Evolutionary conservation across 2,888 invertebrate species (phyloP).

Genomic region (Andrena dorsata): DNA sequence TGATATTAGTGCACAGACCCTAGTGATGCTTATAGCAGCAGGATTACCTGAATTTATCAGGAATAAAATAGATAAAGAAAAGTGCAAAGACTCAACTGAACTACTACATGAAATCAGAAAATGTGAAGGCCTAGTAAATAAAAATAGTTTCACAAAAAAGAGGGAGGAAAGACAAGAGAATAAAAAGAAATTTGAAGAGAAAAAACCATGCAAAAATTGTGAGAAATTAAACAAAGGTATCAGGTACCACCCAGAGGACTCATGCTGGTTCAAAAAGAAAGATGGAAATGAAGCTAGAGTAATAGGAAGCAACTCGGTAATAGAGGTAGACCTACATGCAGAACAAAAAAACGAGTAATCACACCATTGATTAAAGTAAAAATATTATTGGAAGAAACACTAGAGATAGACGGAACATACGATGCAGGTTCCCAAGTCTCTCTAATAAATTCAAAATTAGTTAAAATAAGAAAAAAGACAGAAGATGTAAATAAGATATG

Average conservation of each 20-base stretch:
- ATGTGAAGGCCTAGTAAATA: background rate
- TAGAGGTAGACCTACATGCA: background rate
- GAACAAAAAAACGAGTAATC: conserved; percentile 2
- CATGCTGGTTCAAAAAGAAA: conserved; percentile 9
- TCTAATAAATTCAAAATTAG: conserved; percentile 2
- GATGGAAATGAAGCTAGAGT: background rate
- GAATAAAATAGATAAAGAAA: background rate
- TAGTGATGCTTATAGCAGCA: background rate
- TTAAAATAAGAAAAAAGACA: background rate
- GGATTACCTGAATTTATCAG: background rate
- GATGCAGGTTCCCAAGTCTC: conserved; percentile 8
- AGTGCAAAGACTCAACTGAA: background rate
- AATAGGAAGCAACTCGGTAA: background rate
- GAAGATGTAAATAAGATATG: conserved; percentile 5
- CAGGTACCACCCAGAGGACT: background rate
- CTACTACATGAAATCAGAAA: conserved; percentile 1
- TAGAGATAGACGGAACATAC: conserved; percentile 1
- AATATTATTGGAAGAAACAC: background rate
- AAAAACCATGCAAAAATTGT: conserved; percentile 9
- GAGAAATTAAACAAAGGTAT: background rate
- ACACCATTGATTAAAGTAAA: conserved; percentile 19
- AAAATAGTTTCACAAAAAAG: background rate
- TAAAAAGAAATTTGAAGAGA: background rate
- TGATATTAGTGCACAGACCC: background rate
- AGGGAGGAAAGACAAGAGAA: background rate